Conservation (phyloP, 2,113 vertebrate genomes). For the Pachypanchax playfairii region DNA sequence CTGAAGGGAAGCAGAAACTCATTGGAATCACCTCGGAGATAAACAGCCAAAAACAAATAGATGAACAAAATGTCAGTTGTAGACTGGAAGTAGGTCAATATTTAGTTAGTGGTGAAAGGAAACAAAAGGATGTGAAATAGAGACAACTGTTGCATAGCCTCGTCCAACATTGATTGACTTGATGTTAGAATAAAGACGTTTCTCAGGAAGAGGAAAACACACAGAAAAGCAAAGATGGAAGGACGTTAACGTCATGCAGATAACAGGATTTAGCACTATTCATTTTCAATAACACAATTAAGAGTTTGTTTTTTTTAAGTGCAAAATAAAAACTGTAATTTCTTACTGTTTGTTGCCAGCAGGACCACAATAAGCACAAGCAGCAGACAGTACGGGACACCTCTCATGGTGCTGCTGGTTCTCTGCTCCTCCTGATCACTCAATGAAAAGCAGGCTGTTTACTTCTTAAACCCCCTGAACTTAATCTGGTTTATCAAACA, state of each 20-base stretch:
- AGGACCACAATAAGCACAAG: constrained; percentile 72
- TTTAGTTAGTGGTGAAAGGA: no score
- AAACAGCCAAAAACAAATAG: constrained; percentile 2
- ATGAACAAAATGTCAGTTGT: background rate
- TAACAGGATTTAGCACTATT: background rate
- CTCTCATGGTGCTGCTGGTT: constrained; percentile 77
- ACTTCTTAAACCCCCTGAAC: constrained; percentile 74
- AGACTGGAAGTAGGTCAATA: no score
- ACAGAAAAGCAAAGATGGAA: background rate
- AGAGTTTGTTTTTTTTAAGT: background rate
- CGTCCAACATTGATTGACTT: no score
- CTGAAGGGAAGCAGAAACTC: constrained; percentile 25
- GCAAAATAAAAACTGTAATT: background rate
- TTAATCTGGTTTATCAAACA: constrained; percentile 76
- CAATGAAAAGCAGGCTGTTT: constrained; percentile 80
- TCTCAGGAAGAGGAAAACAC: background rate
- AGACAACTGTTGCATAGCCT: background rate
- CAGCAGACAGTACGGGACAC: constrained; percentile 64
- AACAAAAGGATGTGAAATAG: background rate
- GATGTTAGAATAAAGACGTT: no score
- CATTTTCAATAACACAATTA: background rate
- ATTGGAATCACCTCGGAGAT: constrained; percentile 15
- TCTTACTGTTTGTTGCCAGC: constrained; percentile 81
- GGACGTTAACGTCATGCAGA: no score
- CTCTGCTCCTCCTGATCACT: constrained; percentile 59